phyloP scores from a whole-genome alignment of 2,797 vertebrate species.

The Phalloptychus januarius region DNA sequence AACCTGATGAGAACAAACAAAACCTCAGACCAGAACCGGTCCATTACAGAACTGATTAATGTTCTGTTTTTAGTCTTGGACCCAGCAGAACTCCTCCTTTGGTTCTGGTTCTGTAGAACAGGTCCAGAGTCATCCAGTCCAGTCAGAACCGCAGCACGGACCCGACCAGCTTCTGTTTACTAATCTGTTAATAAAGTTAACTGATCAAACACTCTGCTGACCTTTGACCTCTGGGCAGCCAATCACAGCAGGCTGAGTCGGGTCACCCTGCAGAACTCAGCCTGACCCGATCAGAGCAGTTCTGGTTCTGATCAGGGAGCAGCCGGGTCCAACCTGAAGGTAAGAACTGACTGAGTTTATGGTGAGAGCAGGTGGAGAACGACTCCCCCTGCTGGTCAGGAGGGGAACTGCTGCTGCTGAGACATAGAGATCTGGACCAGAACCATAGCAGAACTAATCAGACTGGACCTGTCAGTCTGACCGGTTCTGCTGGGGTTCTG shows the following conservation, averaged over 20 bases:
- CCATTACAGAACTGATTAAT: too few relatives aligned
- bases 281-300: neutral
- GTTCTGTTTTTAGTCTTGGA: neutral
- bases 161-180: conserved; percentile 10
- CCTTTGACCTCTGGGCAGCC: conserved; percentile 30
- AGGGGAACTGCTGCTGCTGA: too few relatives aligned
- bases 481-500: too few relatives aligned
- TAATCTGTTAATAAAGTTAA: conserved; percentile 46
- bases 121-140: neutral
- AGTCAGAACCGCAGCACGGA: neutral
- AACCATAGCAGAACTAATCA: too few relatives aligned
- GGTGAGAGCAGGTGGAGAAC: neutral
- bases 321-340: neutral
- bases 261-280: rapidly evolving
- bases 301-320: neutral
- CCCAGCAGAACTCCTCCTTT: neutral
- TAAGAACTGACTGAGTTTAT: neutral
- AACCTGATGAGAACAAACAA: too few relatives aligned
- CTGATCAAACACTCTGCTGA: conserved; percentile 38
- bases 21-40: neutral
- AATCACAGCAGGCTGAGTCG: neutral
- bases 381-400: too few relatives aligned
- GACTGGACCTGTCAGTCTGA: too few relatives aligned
- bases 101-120: neutral
- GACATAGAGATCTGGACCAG: too few relatives aligned